Evolutionary conservation across 2,888 invertebrate species (phyloP).

Genomic region (Agriopis marginaria): DNA sequence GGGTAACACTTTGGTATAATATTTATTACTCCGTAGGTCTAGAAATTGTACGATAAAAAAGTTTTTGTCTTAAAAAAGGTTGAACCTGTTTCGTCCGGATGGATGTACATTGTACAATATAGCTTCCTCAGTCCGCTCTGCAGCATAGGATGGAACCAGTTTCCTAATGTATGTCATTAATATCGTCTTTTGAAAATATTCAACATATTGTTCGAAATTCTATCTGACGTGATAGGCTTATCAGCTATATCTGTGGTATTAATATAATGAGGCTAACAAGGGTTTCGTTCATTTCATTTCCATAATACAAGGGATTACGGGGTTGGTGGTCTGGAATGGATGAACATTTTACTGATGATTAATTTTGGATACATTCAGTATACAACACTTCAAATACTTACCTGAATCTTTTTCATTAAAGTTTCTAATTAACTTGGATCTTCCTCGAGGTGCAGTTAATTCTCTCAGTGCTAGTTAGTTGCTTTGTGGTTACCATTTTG

Average conservation of each 20-base stretch:
- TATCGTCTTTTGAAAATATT: neutral
- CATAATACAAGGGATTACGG: slow-evolving; percentile 34
- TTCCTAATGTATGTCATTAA: slow-evolving; percentile 10
- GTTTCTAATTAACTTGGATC: slow-evolving; percentile 1
- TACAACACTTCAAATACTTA: neutral
- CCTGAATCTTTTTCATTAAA: neutral
- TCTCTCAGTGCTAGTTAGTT: slow-evolving; percentile 1
- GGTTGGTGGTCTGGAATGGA: slow-evolving; percentile 20
- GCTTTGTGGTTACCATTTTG: slow-evolving; percentile 8
- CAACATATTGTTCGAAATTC: slow-evolving; percentile 3
- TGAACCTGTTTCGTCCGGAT: slow-evolving; percentile 28
- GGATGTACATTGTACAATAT: slow-evolving; percentile 24
- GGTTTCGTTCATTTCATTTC: slow-evolving; percentile 34
- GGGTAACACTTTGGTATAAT: too few relatives aligned
- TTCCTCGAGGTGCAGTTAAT: slow-evolving; percentile 6
- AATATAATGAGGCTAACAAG: slow-evolving; percentile 33
- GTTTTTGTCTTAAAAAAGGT: too few relatives aligned
- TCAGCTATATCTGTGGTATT: slow-evolving; percentile 12
- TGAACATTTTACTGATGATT: slow-evolving; percentile 1
- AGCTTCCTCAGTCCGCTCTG: slow-evolving; percentile 31
- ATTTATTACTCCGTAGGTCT: too few relatives aligned
- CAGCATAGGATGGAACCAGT: slow-evolving; percentile 19
- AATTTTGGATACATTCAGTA: slow-evolving; percentile 1
- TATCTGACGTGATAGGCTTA: slow-evolving; percentile 7
- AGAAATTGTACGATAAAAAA: too few relatives aligned